These are phyloP conservation scores for Drosophila kanapiae DNA, from an alignment of 1,140 invertebrate genomes.

Conservation along the genomic window DNA sequence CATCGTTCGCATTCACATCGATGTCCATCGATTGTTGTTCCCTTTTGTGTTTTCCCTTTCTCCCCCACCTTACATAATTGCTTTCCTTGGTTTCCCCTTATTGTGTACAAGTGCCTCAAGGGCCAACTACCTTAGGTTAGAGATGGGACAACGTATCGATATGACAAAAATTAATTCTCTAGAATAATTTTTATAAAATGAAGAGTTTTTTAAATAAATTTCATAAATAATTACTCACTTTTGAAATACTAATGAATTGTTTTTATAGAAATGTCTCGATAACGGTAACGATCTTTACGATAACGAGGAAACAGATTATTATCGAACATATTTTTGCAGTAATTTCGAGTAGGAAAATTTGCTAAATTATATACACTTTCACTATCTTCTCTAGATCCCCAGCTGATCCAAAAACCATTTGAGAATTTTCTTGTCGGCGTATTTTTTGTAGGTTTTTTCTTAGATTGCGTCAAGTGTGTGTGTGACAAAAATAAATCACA, in stretches of 20 bases:
- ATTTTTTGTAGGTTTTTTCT: constrained; percentile 26
- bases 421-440: constrained; percentile 16
- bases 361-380: neutral
- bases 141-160: neutral
- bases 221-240: neutral
- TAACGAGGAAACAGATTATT: neutral
- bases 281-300: neutral
- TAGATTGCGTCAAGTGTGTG: constrained; percentile 54
- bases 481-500: constrained; percentile 80
- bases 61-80: constrained; percentile 23
- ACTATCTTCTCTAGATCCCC: too few relatives aligned
- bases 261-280: neutral
- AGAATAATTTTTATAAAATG: neutral
- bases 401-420: constrained; percentile 35
- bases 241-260: neutral
- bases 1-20: constrained; percentile 43
- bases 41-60: constrained; percentile 21
- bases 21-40: constrained; percentile 39
- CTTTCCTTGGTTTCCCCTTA: constrained; percentile 27
- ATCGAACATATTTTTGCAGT: neutral
- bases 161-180: neutral
- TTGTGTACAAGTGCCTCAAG: constrained; percentile 30
- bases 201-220: neutral
- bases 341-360: neutral
- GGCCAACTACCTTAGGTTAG: constrained; percentile 19